phyloP scores from a whole-genome alignment of 92 coral and sea anemone species.

The Epizoanthus scotinus region DNA sequence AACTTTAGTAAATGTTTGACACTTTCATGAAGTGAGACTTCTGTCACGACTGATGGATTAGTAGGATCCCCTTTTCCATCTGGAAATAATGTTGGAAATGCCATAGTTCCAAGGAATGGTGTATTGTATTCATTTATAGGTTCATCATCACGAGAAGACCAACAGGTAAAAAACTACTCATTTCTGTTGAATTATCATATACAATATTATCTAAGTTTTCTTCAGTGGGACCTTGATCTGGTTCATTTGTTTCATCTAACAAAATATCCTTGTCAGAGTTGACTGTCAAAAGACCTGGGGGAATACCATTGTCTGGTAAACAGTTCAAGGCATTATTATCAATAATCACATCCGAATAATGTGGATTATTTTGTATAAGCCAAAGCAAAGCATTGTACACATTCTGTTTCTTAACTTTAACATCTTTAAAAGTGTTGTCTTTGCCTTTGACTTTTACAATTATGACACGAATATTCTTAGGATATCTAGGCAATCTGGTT shows the following conservation, averaged over 20 bases:
- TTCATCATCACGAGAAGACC: conserved; percentile 17
- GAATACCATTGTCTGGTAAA: conserved; percentile 21
- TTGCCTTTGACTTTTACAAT: no score
- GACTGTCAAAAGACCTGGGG: conserved; percentile 18
- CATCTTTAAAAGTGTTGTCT: conserved; percentile 6
- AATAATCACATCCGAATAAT: conserved; percentile 15
- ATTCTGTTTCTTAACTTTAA: conserved; percentile 11
- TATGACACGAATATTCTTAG: neutral
- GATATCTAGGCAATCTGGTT: conserved; percentile 14
- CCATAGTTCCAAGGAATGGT: conserved; percentile 28
- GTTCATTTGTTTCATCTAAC: conserved; percentile 16
- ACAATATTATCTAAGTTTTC: conserved; percentile 23
- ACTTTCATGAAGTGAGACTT: conserved; percentile 27
- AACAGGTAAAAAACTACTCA: conserved; percentile 25
- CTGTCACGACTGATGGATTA: conserved; percentile 30
- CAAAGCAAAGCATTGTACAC: conserved; percentile 22
- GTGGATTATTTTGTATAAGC: neutral
- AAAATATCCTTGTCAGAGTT: conserved; percentile 17
- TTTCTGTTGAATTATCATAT: conserved; percentile 20
- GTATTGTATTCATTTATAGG: conserved; percentile 21
- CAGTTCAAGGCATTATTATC: conserved; percentile 17
- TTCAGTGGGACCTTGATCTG: conserved; percentile 25
- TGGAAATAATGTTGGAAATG: conserved; percentile 17
- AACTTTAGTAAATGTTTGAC: conserved; percentile 28
- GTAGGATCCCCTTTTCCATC: conserved; percentile 27